These are phyloP conservation scores for Bombus vancouverensis DNA, from an alignment of 1,140 invertebrate species.

Conservation along the genomic window DNA sequence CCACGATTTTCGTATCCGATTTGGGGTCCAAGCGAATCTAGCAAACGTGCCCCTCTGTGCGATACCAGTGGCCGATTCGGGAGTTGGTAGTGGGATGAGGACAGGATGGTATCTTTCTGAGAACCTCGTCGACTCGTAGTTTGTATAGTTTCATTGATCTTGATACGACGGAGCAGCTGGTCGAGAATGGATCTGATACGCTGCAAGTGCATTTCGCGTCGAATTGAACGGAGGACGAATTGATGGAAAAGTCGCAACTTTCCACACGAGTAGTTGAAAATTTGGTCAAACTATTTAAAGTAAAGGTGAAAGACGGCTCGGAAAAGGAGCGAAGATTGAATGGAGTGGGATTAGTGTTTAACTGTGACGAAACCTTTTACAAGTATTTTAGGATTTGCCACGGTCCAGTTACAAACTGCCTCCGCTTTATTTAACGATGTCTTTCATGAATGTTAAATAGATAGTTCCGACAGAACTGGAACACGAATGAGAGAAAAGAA, in stretches of 20 bases:
- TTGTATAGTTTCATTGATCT: slow-evolving; percentile 63
- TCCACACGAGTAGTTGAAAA: neutral
- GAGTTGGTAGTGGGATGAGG: neutral
- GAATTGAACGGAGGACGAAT: too few relatives aligned
- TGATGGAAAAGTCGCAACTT: neutral
- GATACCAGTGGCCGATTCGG: neutral
- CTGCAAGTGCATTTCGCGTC: neutral
- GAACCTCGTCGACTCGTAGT: slow-evolving; percentile 33
- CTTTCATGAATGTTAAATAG: neutral
- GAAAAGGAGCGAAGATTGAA: too few relatives aligned
- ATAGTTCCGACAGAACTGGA: neutral
- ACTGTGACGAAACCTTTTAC: neutral
- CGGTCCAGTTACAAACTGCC: neutral
- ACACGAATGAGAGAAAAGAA: neutral
- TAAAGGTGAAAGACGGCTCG: too few relatives aligned
- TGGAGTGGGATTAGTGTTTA: neutral
- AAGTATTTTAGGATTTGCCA: neutral
- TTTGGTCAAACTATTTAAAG: neutral
- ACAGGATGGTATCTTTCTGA: slow-evolving; percentile 37
- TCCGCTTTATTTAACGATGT: neutral
- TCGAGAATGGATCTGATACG: slow-evolving; percentile 40
- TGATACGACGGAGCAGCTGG: slow-evolving; percentile 45
- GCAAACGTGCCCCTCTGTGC: neutral
- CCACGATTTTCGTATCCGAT: slow-evolving; percentile 29
- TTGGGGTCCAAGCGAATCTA: neutral